Base-by-base conservation (phyloP, 2,797 vertebrate genomes). In the Mus minutoides region DNA sequence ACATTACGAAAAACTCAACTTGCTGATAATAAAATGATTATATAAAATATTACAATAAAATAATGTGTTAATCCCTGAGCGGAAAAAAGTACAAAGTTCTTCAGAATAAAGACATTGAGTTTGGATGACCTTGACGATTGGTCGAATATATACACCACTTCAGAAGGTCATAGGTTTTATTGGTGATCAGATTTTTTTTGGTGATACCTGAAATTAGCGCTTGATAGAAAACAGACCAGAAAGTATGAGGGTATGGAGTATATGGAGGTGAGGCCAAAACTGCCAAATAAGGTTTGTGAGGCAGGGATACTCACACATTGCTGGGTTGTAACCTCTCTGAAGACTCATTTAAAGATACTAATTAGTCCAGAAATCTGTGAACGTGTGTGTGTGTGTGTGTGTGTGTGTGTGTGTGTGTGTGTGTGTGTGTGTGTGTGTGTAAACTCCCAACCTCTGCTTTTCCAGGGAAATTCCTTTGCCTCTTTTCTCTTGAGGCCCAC, bases 31-130 rank as follows among this genome's bases (percentile, higher is more conserved):
- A 84, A 91, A 91, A 62, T 67, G 76, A 69, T 83, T 86, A 64
- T 73, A 60, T 52, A 67, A 95, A 94, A 87, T 58, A 71, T 90
- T 71, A 52, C 54, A 76, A 26, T 34, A 13, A 88, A 96, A 60
- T 76, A 71, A 62, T 77, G 14, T 58, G 85, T 95, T 84, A 95
- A 84, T 67, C 29, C 64, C 31, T 91, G 60, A 67, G n/a, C 84
- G 46, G 52, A 43, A 75, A 88, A 67, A 40, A 69, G 64, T n/a
- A 21, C 79, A 46, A 88, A 88, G 54, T 46, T 40, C 56, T 56
- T 54, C 29, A 49, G 19, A 77, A 64, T 37, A 43, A 4, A 77
- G 12, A 34, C 17, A 62, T 85, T 8, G 31, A 24, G 40, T 54
- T 62, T 77, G 54, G 14, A 26, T n/a, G 21, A 40, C 88, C 64